Conservation (phyloP, 2,888 invertebrate species). For the Acrobasis repandana region DNA sequence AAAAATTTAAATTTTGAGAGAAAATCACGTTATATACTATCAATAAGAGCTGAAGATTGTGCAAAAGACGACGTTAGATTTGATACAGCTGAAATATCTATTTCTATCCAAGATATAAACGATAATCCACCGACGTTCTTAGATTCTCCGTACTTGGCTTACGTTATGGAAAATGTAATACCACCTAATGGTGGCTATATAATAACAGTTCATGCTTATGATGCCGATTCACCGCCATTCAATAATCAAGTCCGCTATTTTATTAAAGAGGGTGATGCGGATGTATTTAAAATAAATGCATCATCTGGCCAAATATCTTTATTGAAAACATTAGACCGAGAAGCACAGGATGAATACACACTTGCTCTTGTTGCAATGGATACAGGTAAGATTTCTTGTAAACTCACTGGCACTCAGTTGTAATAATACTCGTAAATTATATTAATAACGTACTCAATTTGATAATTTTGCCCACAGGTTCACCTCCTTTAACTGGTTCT, state of each 20-base stretch:
- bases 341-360: slow-evolving; percentile 91
- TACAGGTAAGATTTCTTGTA: slow-evolving; percentile 86
- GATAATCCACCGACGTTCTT: slow-evolving; percentile 96
- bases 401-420: too few species aligned
- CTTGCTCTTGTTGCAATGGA: slow-evolving; percentile 96
- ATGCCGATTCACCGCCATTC: slow-evolving; percentile 95
- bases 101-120: slow-evolving; percentile 95
- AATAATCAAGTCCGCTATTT: slow-evolving; percentile 96
- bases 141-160: slow-evolving; percentile 96
- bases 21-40: slow-evolving; percentile 91
- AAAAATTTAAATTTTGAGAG: slow-evolving; percentile 97
- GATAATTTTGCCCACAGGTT: slow-evolving; percentile 84
- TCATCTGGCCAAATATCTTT: slow-evolving; percentile 95
- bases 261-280: slow-evolving; percentile 95
- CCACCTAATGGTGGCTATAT: slow-evolving; percentile 91
- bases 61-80: slow-evolving; percentile 88
- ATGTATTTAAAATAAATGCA: slow-evolving; percentile 95
- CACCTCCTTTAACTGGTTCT: slow-evolving; percentile 95
- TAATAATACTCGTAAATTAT: too few species aligned
- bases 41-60: slow-evolving; percentile 94
- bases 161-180: slow-evolving; percentile 96
- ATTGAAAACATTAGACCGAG: slow-evolving; percentile 91
- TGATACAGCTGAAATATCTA: slow-evolving; percentile 91
- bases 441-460: not conserved
- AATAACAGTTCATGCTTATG: slow-evolving; percentile 92